These are phyloP conservation scores for Cossypha dichroa DNA, from an alignment of 2,797 vertebrate species.

Conservation along the genomic window DNA sequence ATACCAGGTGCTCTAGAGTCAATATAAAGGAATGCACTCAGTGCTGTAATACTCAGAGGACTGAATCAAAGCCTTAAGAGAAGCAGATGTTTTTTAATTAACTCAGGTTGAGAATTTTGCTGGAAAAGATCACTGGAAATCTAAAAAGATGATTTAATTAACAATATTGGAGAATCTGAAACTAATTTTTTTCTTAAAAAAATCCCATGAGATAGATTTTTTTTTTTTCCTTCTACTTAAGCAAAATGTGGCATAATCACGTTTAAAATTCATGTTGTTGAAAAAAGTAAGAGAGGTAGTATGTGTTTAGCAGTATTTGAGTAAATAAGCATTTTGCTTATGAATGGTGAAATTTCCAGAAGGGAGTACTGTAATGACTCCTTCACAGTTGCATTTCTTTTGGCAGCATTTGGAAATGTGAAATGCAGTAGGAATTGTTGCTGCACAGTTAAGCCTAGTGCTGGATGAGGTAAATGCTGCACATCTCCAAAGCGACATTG, in stretches of 20 bases:
- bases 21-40: not conserved
- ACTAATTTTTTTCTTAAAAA: not conserved
- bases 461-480: not conserved
- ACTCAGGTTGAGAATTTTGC: not conserved
- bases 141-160: not conserved
- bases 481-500: rapidly evolving
- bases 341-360: not conserved
- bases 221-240: not conserved
- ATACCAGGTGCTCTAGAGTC: not conserved
- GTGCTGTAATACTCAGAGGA: not conserved
- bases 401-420: not conserved
- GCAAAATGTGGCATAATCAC: not conserved
- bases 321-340: not conserved
- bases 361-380: not conserved
- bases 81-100: not conserved
- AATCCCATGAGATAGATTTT: not conserved
- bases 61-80: not conserved
- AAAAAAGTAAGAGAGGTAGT: not conserved
- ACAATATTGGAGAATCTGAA: not conserved
- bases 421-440: not conserved
- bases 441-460: not conserved
- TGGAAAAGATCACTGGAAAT: not conserved
- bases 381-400: not conserved
- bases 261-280: not conserved
- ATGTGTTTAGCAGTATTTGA: not conserved